Percentiles rank a stretch among this genome's conserved stretches.
Evolutionary conservation across 2,797 vertebrate genomes (phyloP).

Genomic region (Carcharodon carcharias): DNA sequence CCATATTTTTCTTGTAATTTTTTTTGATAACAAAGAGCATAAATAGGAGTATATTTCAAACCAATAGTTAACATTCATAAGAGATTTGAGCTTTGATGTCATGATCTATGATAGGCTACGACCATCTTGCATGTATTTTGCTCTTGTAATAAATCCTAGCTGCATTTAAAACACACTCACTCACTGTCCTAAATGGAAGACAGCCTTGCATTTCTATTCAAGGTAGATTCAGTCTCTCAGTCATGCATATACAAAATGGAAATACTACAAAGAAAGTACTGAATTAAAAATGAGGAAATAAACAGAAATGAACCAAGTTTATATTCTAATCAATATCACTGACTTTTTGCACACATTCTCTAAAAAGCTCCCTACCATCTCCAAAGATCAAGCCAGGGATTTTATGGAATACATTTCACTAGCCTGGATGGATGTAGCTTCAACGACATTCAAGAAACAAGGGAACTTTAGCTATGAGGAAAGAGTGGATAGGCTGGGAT

Average conservation of each 20-base stretch:
- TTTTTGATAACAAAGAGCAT: neutral
- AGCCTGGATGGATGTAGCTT: neutral
- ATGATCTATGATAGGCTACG: neutral
- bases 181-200: neutral
- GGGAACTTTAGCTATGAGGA: neutral
- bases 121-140: neutral
- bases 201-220: neutral
- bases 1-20: neutral
- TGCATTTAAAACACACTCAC: neutral
- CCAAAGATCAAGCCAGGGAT: neutral
- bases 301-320: neutral
- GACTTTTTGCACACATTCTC: neutral
- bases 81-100: neutral
- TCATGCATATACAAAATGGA: neutral
- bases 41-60: neutral
- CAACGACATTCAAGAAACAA: neutral
- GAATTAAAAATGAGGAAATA: neutral
- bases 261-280: neutral
- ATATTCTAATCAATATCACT: neutral
- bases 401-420: neutral
- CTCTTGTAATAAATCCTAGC: neutral
- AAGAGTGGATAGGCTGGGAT: neutral
- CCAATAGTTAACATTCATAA: neutral
- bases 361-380: neutral
- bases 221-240: neutral